phyloP scores from a whole-genome alignment of 1,140 invertebrate genomes.

The Lepidurus arcticus region DNA sequence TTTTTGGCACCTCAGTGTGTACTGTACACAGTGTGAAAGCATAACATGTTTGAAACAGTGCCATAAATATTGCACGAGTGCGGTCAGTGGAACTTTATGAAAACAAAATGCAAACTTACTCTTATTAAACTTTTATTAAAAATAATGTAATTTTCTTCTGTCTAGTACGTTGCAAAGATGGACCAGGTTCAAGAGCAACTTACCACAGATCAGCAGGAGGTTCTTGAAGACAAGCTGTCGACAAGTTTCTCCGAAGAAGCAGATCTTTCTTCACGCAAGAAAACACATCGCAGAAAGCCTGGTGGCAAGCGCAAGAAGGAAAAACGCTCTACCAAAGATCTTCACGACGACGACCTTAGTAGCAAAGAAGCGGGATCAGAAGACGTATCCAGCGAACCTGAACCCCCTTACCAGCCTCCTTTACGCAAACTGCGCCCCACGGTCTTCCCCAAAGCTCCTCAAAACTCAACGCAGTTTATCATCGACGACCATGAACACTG shows the following conservation, averaged over 20 bases:
- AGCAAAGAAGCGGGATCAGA: not conserved
- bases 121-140: too few species aligned
- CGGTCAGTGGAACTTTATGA: too few species aligned
- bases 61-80: too few species aligned
- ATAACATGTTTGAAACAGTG: too few species aligned
- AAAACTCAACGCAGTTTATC: constrained; percentile 43
- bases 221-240: not conserved
- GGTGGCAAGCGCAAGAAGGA: constrained; percentile 32
- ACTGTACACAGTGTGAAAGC: too few species aligned
- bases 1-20: too few species aligned
- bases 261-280: constrained; percentile 24
- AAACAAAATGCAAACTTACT: too few species aligned
- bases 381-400: not conserved
- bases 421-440: constrained; percentile 38
- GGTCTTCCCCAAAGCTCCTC: constrained; percentile 41
- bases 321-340: constrained; percentile 27
- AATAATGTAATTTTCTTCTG: too few species aligned
- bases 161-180: not conserved
- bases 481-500: constrained; percentile 43
- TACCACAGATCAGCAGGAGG: not conserved
- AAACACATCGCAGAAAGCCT: constrained; percentile 33
- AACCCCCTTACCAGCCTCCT: constrained; percentile 16
- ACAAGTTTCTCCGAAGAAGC: not conserved
- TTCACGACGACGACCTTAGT: not conserved
- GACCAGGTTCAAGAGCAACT: not conserved